A percentile compares a stretch with the other conserved stretches of the same genome.
Conservation (phyloP, 1,140 invertebrate species). For the Ostrea edulis region DNA sequence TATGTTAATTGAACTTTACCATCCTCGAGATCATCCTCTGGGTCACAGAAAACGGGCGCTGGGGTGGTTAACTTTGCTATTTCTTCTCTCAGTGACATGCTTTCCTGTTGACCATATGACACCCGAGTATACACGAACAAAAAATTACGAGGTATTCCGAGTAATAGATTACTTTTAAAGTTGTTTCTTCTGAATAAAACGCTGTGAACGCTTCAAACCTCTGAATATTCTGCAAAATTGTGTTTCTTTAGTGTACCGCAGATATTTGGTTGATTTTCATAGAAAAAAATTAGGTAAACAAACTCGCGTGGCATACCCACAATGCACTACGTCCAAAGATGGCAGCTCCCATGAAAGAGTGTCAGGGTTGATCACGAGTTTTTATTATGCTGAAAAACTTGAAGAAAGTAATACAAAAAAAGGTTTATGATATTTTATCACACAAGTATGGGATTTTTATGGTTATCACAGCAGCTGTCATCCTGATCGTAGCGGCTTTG, state of each 20-base stretch:
- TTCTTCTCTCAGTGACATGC: constrained; percentile 57
- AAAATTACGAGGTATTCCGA: not conserved
- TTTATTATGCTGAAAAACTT: constrained; percentile 49
- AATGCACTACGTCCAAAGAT: not conserved
- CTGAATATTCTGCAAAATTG: not conserved
- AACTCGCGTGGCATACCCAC: constrained; percentile 25
- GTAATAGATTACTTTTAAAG: too few relatives aligned
- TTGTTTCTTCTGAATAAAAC: too few relatives aligned
- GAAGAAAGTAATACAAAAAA: constrained; percentile 78
- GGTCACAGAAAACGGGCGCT: constrained; percentile 68
- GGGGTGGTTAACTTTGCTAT: constrained; percentile 67
- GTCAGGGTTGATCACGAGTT: not conserved
- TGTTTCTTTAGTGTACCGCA: not conserved
- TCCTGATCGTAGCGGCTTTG: constrained; percentile 73
- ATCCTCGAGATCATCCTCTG: constrained; percentile 69
- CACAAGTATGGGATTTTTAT: constrained; percentile 76
- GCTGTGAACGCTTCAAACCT: too few relatives aligned
- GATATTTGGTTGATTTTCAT: not conserved
- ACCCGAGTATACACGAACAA: not conserved
- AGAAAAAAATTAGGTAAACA: not conserved
- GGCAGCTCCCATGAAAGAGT: constrained; percentile 31
- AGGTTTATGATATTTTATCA: constrained; percentile 77
- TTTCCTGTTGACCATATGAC: not conserved
- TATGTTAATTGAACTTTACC: constrained; percentile 37
- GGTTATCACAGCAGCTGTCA: constrained; percentile 70